Percentiles rank a stretch among this genome's conserved stretches.
Evolutionary conservation across 2,797 vertebrate genomes (phyloP).

Genomic region (Onychomys leucogaster): DNA sequence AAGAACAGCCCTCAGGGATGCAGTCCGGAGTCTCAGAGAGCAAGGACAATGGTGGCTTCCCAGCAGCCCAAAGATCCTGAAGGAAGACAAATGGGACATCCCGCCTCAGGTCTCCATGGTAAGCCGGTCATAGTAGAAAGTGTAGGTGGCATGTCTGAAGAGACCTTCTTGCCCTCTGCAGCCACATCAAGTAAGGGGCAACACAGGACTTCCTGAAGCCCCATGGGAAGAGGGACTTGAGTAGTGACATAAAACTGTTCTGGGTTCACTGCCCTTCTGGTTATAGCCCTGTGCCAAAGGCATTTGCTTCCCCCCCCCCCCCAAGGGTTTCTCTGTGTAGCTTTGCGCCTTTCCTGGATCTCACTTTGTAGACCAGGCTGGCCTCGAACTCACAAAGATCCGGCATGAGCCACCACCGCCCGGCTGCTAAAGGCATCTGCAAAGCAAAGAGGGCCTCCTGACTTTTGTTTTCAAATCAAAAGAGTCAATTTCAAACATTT

Average conservation of each 20-base stretch:
- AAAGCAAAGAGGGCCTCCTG: neutral
- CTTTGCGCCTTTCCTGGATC: too few relatives aligned
- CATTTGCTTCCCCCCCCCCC: too few relatives aligned
- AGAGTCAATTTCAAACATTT: neutral
- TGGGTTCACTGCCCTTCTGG: neutral
- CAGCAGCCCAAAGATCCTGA: neutral
- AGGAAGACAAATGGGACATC: neutral
- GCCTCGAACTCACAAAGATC: too few relatives aligned
- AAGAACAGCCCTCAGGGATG: neutral
- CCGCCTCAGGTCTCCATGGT: neutral
- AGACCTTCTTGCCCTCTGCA: neutral
- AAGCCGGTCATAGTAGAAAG: neutral
- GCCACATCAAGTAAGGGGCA: neutral
- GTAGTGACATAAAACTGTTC: neutral
- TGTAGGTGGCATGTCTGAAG: neutral
- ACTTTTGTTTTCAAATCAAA: constrained; percentile 11
- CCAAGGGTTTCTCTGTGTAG: too few relatives aligned
- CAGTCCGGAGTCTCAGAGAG: neutral
- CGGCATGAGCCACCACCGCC: too few relatives aligned
- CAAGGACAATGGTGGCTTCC: neutral
- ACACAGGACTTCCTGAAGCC: neutral
- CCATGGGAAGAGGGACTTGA: neutral
- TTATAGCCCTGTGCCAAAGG: neutral
- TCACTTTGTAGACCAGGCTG: too few relatives aligned
- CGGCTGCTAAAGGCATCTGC: neutral